Evolutionary conservation across 2,888 invertebrate genomes (phyloP), one percentile per base, ranked within the genome.

Genomic region (Matsumyia berberina): DNA sequence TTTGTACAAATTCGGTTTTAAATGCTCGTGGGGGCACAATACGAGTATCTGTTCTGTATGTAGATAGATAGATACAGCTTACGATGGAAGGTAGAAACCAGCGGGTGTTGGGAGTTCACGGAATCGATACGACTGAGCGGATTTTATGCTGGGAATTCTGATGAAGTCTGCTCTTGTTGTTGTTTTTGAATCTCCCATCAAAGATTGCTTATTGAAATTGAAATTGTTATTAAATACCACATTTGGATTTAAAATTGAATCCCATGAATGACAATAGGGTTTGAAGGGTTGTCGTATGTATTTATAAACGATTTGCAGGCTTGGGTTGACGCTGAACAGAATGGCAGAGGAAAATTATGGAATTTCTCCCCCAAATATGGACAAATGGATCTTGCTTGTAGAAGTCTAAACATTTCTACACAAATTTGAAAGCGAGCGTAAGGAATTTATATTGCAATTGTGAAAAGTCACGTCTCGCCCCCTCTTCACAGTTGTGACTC

Each of bases 1-100:
- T 85, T 85, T 85, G 85, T 85, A 85, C 80, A 85, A 85, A 85
- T 85, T 85, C 80, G 80, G 70, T 76, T 79, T 83, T 85, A 74
- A 85, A 85, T 80, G 85, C 80, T 76, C 64, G 58, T 69, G 39
- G 70, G 74, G 85, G 85, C 70, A 80, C 85, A 80, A 80, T 85
- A 85, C 55, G 24, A 69, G 33, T 4, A 37, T 35, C 35, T 42
- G 19, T 44, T 3, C 19, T n/a, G 19, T 66, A 44, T 57, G 29
- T 58, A 64, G 55, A 67, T 73, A 79, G 58, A 83, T 64, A 73
- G 73, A 73, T 73, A 67, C n/a, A 37, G 53, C 24, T 35, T 58
- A 55, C 69, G 79, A 80, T 80, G 74, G 85, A 80, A 79, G 74
- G 83, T 74, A 58, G 53, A 83, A 85, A 85, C 57, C 85, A 85